These are phyloP conservation scores for Chrysolina oricalcia DNA, from an alignment of 2,888 invertebrate genomes.

Conservation along the genomic window DNA sequence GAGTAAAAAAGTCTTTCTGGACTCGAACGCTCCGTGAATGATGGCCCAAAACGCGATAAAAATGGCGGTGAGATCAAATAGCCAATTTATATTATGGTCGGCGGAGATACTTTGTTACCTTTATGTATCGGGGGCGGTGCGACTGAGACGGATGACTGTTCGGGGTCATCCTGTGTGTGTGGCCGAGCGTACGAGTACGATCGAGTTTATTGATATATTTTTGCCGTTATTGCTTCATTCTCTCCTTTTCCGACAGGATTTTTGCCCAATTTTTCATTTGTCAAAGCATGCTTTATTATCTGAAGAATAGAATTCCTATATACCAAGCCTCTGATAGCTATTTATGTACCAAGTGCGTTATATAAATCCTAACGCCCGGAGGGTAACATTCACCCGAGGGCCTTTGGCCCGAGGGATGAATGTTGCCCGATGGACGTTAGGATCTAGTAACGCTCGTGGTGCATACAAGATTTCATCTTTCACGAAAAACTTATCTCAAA, in stretches of 20 bases:
- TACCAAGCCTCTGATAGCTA: too few species aligned
- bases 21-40: slow-evolving; percentile 59
- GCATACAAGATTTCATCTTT: too few species aligned
- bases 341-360: too few species aligned
- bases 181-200: slow-evolving; percentile 38
- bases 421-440: too few species aligned
- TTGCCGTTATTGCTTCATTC: slow-evolving; percentile 61
- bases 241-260: slow-evolving; percentile 9
- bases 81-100: slow-evolving; percentile 64
- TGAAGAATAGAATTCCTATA: too few species aligned
- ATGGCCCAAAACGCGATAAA: slow-evolving; percentile 62
- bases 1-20: slow-evolving; percentile 50
- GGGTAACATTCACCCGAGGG: too few species aligned
- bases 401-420: too few species aligned
- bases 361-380: too few species aligned
- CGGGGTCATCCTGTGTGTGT: slow-evolving; percentile 56
- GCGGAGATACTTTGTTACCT: slow-evolving; percentile 64
- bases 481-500: too few species aligned
- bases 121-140: slow-evolving; percentile 62
- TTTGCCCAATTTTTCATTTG: background rate
- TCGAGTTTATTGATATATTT: slow-evolving; percentile 61
- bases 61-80: slow-evolving; percentile 65
- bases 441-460: too few species aligned
- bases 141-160: slow-evolving; percentile 63
- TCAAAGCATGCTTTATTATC: too few species aligned